Percentiles rank a stretch among this genome's conserved stretches.
These are phyloP conservation scores for Acrocephalus arundinaceus DNA, from an alignment of 2,113 vertebrate genomes.

Conservation along the genomic window DNA sequence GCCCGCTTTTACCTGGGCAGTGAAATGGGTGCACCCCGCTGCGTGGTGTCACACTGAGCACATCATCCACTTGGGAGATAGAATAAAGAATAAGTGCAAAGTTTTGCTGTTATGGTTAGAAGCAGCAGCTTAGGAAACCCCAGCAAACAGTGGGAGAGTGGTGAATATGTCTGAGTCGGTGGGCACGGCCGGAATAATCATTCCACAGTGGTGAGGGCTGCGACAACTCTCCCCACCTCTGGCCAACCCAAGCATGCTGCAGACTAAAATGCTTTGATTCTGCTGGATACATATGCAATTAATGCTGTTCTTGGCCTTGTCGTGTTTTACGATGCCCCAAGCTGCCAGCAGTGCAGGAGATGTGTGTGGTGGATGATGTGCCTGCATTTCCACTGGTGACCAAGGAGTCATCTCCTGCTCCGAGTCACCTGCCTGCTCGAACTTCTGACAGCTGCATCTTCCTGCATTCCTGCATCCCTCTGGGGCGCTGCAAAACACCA, in stretches of 20 bases:
- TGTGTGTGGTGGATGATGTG: background rate
- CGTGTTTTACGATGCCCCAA: accelerated
- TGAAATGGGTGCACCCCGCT: accelerated
- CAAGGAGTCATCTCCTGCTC: background rate
- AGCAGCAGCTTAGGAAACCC: background rate
- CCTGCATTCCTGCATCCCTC: background rate
- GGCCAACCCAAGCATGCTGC: accelerated
- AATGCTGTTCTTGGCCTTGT: background rate
- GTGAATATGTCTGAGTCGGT: accelerated
- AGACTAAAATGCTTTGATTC: accelerated
- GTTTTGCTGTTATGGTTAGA: background rate
- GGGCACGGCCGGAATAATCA: accelerated
- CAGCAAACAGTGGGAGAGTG: accelerated
- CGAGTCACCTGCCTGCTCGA: background rate
- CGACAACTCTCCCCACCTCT: accelerated
- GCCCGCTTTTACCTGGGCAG: accelerated
- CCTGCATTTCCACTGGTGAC: background rate
- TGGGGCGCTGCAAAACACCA: background rate
- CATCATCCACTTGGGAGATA: no score
- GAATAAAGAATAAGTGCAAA: background rate
- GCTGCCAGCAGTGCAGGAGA: background rate
- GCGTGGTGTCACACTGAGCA: accelerated
- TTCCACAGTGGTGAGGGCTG: accelerated
- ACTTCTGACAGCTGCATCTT: background rate
- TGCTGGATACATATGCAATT: accelerated